Evolutionary conservation across 2,888 invertebrate species (phyloP).

Genomic region (Himalopsyche japonica): DNA sequence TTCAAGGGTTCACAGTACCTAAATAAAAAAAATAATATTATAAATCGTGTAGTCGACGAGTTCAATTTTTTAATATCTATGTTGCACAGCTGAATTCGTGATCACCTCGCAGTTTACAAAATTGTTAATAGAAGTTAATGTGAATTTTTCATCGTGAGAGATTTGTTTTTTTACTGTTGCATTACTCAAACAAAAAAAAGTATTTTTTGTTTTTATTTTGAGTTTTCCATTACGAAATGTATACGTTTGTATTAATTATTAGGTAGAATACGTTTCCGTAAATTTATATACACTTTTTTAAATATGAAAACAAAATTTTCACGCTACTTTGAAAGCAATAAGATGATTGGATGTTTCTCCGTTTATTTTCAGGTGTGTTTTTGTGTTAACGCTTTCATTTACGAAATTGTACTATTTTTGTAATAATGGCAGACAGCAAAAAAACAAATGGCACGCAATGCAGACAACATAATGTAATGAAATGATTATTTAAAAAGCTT

Average conservation of each 20-base stretch:
- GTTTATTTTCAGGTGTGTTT: background rate
- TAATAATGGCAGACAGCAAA: background rate
- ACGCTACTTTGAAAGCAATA: background rate
- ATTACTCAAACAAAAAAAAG: too few relatives aligned
- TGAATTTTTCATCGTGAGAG: too few relatives aligned
- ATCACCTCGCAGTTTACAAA: too few relatives aligned
- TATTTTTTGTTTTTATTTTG: too few relatives aligned
- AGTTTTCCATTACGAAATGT: background rate
- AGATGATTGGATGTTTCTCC: background rate
- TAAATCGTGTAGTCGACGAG: too few relatives aligned
- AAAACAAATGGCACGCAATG: background rate
- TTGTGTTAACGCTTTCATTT: background rate
- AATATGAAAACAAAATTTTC: background rate
- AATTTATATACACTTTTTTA: background rate
- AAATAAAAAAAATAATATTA: too few relatives aligned
- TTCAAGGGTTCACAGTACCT: too few relatives aligned
- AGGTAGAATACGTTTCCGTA: background rate
- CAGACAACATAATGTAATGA: background rate
- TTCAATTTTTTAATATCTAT: too few relatives aligned
- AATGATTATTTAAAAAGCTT: slow-evolving; percentile 6
- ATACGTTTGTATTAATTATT: background rate
- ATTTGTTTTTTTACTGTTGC: too few relatives aligned
- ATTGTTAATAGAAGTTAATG: too few relatives aligned
- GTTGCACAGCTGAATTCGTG: too few relatives aligned
- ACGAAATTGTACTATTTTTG: background rate